These are phyloP conservation scores for Andrena flavipes DNA, from an alignment of 2,888 invertebrate genomes.

Conservation along the genomic window DNA sequence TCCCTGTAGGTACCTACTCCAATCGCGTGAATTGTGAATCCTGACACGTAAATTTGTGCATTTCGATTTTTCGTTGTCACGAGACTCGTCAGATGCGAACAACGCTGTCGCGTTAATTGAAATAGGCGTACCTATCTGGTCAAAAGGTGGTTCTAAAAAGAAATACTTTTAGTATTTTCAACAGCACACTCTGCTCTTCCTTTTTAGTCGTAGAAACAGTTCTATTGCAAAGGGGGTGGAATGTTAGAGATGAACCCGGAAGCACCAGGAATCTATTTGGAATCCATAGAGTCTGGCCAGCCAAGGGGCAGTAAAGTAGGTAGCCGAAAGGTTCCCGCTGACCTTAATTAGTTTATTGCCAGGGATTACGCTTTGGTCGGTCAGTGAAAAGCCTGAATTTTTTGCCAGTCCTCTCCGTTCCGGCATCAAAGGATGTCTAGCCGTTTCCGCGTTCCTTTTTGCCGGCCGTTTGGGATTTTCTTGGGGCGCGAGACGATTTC, in stretches of 20 bases:
- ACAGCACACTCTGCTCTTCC: not conserved
- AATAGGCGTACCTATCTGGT: no score
- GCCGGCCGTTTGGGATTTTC: conserved; percentile 55
- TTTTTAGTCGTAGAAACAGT: not conserved
- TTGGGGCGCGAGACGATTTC: conserved; percentile 65
- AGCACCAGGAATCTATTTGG: conserved; percentile 1
- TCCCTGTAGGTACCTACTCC: no score
- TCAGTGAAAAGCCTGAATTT: conserved; percentile 69
- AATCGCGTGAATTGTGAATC: no score
- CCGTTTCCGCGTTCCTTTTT: conserved; percentile 58
- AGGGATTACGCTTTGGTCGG: conserved; percentile 73
- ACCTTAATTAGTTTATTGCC: conserved; percentile 81
- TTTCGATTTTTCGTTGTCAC: no score
- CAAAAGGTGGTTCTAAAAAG: no score
- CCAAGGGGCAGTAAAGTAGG: conserved; percentile 34
- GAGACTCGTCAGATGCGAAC: no score
- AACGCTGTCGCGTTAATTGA: no score
- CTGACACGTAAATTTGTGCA: no score
- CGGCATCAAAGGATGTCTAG: conserved; percentile 32
- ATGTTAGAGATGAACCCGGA: conserved; percentile 39
- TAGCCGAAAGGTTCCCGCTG: conserved; percentile 47
- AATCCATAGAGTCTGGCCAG: conserved; percentile 20
- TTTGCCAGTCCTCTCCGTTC: conserved; percentile 47
- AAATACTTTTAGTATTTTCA: not conserved
- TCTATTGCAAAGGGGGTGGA: not conserved